phyloP scores from a whole-genome alignment of 2,888 invertebrate species.

The Suillia variegata region DNA sequence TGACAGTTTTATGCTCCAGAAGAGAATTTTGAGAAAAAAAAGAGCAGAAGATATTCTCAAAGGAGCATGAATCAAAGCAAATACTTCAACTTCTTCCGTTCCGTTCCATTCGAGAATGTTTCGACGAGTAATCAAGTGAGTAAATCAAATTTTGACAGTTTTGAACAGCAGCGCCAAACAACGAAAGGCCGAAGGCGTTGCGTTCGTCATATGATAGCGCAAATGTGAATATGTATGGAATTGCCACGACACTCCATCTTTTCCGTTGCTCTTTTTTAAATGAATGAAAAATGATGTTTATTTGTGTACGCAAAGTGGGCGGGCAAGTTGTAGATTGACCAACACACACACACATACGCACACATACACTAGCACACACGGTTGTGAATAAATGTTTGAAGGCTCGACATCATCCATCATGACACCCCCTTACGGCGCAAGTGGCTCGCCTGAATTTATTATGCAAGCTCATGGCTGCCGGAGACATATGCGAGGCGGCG shows the following conservation, averaged over 20 bases:
- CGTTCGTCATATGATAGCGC: no score
- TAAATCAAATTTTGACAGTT: constrained; percentile 57
- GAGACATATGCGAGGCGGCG: constrained; percentile 10
- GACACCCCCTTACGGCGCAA: constrained; percentile 37
- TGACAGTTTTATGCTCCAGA: constrained; percentile 29
- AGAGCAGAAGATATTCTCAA: not conserved
- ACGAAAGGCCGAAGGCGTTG: not conserved
- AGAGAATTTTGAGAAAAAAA: no score
- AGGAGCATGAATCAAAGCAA: not conserved
- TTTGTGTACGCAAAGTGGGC: constrained; percentile 12
- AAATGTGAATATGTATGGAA: no score
- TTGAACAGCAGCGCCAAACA: constrained; percentile 28
- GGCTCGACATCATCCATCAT: constrained; percentile 49
- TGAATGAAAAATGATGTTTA: constrained; percentile 52
- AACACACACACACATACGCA: no score
- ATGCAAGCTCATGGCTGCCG: constrained; percentile 48
- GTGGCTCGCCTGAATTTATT: constrained; percentile 36
- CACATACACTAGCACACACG: no score
- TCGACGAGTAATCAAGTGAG: constrained; percentile 50
- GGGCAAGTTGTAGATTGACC: no score
- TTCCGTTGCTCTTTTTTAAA: constrained; percentile 42
- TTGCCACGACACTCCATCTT: constrained; percentile 8
- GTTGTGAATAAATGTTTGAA: not conserved
- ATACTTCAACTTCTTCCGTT: not conserved
- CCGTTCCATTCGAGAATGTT: not conserved